Conservation (phyloP, 2,888 invertebrate species). For the Acanthopleura granulata region DNA sequence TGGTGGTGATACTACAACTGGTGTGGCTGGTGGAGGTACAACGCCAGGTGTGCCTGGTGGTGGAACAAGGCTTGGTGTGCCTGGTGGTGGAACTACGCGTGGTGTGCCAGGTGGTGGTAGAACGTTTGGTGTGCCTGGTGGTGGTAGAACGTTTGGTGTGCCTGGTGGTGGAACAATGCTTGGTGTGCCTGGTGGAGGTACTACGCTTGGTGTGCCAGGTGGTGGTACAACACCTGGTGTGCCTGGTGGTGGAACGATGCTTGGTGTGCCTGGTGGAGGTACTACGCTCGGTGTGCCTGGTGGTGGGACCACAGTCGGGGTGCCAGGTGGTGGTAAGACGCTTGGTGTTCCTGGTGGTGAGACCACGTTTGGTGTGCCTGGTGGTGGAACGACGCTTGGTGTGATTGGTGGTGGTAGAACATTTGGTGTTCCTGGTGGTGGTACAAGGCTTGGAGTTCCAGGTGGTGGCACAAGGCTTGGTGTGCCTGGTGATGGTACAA, state of each 20-base stretch:
- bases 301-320: not conserved
- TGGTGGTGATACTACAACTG: not conserved
- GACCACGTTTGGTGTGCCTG: not conserved
- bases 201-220: not conserved
- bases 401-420: not conserved
- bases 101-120: not conserved
- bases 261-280: conserved; percentile 1
- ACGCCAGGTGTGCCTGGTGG: not conserved
- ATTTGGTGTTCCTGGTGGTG: not conserved
- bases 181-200: not conserved
- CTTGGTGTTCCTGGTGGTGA: not conserved
- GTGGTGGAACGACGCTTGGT: conserved; percentile 1
- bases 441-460: not conserved
- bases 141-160: not conserved
- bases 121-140: not conserved
- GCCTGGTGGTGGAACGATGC: not conserved
- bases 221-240: conserved; percentile 5
- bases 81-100: not conserved
- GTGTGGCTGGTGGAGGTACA: not conserved
- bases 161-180: not conserved
- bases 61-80: not conserved
- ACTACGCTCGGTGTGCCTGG: not conserved
- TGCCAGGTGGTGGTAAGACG: not conserved
- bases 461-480: not conserved
- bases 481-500: not conserved